These are phyloP conservation scores for Ceratitis capitata DNA, from an alignment of 1,140 invertebrate genomes.

Conservation along the genomic window DNA sequence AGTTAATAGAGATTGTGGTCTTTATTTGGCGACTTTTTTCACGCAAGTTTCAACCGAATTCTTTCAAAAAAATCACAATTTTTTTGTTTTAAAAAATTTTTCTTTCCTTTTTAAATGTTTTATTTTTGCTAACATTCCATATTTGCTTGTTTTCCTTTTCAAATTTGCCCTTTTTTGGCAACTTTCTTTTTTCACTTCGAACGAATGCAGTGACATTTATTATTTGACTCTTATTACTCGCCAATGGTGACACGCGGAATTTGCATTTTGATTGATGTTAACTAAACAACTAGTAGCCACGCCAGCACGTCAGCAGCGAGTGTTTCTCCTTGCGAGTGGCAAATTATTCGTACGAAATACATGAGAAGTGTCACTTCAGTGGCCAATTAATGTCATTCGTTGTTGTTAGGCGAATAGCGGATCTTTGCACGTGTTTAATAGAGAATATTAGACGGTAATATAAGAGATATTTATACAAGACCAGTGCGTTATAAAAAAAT, in stretches of 20 bases:
- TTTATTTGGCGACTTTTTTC: too few relatives aligned
- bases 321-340: neutral
- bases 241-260: neutral
- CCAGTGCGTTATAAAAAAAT: neutral
- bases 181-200: too few relatives aligned
- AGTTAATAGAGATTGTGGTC: too few relatives aligned
- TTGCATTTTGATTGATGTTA: constrained; percentile 33
- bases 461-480: neutral
- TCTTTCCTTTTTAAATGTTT: too few relatives aligned
- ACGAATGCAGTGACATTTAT: neutral
- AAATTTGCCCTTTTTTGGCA: neutral
- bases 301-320: neutral
- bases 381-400: constrained; percentile 27
- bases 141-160: neutral
- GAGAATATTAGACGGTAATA: neutral
- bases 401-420: neutral
- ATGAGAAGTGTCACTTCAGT: constrained; percentile 6
- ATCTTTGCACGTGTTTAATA: neutral
- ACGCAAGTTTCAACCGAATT: neutral
- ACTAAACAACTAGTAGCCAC: neutral
- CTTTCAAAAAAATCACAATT: neutral
- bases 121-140: neutral
- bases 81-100: neutral
- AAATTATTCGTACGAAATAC: neutral
- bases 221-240: constrained; percentile 3